These are phyloP conservation scores for Automeris io DNA, from an alignment of 2,888 invertebrate species.

Conservation along the genomic window DNA sequence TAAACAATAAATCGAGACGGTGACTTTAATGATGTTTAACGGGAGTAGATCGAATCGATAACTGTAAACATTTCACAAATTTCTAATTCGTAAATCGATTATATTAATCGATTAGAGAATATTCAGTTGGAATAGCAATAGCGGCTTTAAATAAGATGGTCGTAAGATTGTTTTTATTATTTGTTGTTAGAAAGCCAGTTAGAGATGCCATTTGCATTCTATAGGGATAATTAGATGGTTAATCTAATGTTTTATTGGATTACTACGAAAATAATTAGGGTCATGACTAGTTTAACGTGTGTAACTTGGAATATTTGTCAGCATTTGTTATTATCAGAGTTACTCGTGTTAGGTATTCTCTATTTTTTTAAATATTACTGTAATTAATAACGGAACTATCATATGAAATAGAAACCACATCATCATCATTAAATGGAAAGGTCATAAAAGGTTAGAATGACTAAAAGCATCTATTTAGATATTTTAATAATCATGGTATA, in stretches of 20 bases:
- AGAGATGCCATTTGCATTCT: constrained; percentile 39
- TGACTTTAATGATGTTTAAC: constrained; percentile 50
- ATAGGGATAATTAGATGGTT: constrained; percentile 27
- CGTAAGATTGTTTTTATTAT: constrained; percentile 28
- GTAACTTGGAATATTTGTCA: neutral
- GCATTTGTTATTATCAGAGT: neutral
- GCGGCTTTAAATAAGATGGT: constrained; percentile 28
- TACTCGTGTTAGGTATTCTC: too few relatives aligned
- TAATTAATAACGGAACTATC: too few relatives aligned
- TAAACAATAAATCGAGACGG: constrained; percentile 53
- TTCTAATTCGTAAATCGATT: constrained; percentile 44
- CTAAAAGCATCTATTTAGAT: neutral
- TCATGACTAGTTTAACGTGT: constrained; percentile 7
- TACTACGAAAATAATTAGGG: constrained; percentile 18
- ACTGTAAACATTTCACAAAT: constrained; percentile 36
- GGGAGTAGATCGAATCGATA: constrained; percentile 53
- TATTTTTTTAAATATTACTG: too few relatives aligned
- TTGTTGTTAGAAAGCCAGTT: constrained; percentile 25
- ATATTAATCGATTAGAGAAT: constrained; percentile 49
- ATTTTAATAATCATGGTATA: neutral
- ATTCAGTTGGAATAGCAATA: constrained; percentile 32
- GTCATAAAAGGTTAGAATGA: too few relatives aligned
- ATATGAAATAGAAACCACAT: too few relatives aligned
- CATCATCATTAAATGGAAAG: too few relatives aligned
- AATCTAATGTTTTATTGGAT: constrained; percentile 32